A percentile compares a stretch with the other conserved stretches of the same genome.
These are phyloP conservation scores for Digitonthophagus gazella DNA, from an alignment of 2,888 invertebrate species.

Conservation along the genomic window DNA sequence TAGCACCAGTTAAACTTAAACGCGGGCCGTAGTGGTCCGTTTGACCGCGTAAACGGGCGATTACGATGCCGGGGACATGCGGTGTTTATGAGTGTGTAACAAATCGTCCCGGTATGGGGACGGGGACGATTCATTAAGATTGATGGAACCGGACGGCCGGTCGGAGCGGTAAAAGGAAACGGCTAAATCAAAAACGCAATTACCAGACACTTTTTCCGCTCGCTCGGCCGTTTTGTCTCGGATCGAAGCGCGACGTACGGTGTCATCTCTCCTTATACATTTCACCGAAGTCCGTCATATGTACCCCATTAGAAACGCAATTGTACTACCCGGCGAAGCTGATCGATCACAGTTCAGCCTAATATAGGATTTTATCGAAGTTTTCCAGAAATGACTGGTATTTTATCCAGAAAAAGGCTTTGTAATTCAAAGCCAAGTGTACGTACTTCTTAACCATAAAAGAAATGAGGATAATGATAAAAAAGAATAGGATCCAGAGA, in stretches of 20 bases:
- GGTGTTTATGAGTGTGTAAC: conserved; percentile 42
- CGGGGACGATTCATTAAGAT: conserved; percentile 44
- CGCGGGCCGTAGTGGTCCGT: not conserved
- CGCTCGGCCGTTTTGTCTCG: not conserved
- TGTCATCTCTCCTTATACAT: not conserved
- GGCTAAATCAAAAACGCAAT: not conserved
- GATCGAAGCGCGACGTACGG: not conserved
- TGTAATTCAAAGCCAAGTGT: no score
- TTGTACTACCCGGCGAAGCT: not conserved
- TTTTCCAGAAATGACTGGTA: not conserved
- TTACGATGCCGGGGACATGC: conserved; percentile 36
- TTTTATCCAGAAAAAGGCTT: not conserved
- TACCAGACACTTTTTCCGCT: not conserved
- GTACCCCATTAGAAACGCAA: not conserved
- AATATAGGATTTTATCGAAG: not conserved
- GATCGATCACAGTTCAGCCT: not conserved
- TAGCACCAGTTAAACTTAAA: not conserved
- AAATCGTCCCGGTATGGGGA: conserved; percentile 42
- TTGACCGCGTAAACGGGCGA: conserved; percentile 6
- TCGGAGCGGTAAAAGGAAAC: not conserved
- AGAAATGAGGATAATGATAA: not conserved
- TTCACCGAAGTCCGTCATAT: not conserved
- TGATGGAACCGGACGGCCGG: conserved; percentile 33
- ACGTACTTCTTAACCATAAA: no score
- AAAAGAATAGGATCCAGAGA: no score